Percentiles rank a stretch among this genome's conserved stretches.
Conservation (phyloP, 2,888 invertebrate species). For the Meliscaeva auricollis region DNA sequence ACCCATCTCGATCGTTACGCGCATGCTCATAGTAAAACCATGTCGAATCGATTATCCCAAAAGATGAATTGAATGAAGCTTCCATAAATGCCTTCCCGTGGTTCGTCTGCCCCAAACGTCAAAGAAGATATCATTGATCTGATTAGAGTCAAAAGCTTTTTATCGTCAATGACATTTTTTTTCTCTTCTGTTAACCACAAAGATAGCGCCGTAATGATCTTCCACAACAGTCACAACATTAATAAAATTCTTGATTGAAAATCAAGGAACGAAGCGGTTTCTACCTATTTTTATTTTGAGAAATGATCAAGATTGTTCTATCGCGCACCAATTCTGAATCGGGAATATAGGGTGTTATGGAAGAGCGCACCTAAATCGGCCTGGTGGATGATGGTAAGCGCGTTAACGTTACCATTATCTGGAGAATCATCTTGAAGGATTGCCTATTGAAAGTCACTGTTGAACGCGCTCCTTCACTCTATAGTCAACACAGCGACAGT, state of each 20-base stretch:
- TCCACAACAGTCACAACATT: conserved; percentile 16
- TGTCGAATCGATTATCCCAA: conserved; percentile 46
- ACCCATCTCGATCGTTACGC: conserved; percentile 45
- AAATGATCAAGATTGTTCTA: conserved; percentile 67
- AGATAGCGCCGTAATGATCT: conserved; percentile 63
- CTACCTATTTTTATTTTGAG: conserved; percentile 48
- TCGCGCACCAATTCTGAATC: conserved; percentile 46
- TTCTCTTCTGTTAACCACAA: conserved; percentile 43
- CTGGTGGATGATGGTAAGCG: conserved; percentile 61
- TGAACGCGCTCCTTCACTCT: conserved; percentile 30
- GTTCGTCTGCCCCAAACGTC: conserved; percentile 36
- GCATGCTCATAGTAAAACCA: conserved; percentile 6
- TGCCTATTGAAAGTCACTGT: conserved; percentile 72
- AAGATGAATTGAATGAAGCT: conserved; percentile 54
- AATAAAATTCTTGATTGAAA: conserved; percentile 27
- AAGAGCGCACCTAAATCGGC: conserved; percentile 62
- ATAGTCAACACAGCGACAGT: neutral
- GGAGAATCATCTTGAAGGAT: conserved; percentile 72
- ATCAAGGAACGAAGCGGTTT: conserved; percentile 11
- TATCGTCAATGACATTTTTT: conserved; percentile 44
- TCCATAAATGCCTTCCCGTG: conserved; percentile 33
- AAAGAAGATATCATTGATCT: conserved; percentile 70
- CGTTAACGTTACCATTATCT: conserved; percentile 68
- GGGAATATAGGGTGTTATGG: conserved; percentile 69
- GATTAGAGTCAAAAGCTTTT: conserved; percentile 71